Base-by-base conservation (phyloP, 2,113 vertebrate species). In the Sceloporus undulatus region DNA sequence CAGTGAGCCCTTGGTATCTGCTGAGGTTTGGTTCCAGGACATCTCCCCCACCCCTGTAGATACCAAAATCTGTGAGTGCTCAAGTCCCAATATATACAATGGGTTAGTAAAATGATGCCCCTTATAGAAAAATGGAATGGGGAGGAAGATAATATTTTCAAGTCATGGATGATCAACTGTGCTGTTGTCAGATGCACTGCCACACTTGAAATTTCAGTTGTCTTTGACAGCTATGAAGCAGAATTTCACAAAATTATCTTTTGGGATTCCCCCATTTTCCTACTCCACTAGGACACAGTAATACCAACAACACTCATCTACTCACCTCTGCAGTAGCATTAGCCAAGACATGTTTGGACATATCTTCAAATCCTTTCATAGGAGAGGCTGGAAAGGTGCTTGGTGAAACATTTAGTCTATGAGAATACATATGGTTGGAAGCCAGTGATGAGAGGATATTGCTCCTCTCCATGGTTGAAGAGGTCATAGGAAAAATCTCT, bases 251-350 rank as follows among this genome's bases (percentile, higher is more conserved):
- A 14, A 62, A 62, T 62, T 62, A 18, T 62, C 29, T 71, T 71
- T 27, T 71, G 11, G 68, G 9, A 71, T n/a, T 71, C 2, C 27
- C 29, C 68, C n/a, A 71, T 71, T 29, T 71, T 71, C 27, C 48
- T 66, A 18, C 65, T 66, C 21, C 1, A 66, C 65, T 29, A 0
- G 74, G 21, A 14, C 71, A 18, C 56, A 89, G 71, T 5, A 71
- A 14, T 18, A 91, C 68, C 87, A 77, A 7, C 25, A 62, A 10
- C 23, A 21, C 9, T 74, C 29, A 23, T 84, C 71, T 86, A 88
- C 95, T 94, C 94, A 99, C 99, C 94, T 99, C 98, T 5, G 98
- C 96, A 83, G 98, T 93, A 79, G 97, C 97, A 68, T 95, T 97
- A 77, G 96, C 92, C 52, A 98, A 94, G 29, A 98, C 95, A 23